Evolutionary conservation across 1,140 invertebrate species (phyloP), one percentile per base, ranked within the genome.

Genomic region (Drosophila ercepeae): DNA sequence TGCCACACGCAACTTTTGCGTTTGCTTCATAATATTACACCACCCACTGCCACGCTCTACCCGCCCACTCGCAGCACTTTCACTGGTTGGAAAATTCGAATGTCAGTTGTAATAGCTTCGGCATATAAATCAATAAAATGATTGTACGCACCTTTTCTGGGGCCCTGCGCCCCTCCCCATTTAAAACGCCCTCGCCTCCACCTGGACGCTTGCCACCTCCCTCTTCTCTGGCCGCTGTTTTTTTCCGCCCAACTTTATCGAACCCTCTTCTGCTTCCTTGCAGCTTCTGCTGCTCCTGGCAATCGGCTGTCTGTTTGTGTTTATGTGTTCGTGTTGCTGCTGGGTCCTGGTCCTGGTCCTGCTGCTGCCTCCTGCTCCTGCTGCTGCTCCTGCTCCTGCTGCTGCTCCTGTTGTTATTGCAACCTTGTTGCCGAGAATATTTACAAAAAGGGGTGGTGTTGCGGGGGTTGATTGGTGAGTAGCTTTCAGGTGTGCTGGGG

Each of bases 81-180:
- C 27, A 34, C 57, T 78, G 59, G 75, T 75, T 86, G 76, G 79
- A 84, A 84, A 84, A 84, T 81, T 84, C 81, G 81, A 89, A 89
- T 84, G 86, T 89, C 86, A 89, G 86, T 89, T 88, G 86, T 89
- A 89, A 89, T 89, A 89, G 86, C 86, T 89, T 89, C 77, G 86
- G 86, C 84, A 89, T 89, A 89, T 89, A 89, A 89, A 89, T 89
- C 86, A 89, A 89, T 89, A 89, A 89, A 89, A 89, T 89, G 84
- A 89, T 89, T 89, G 86, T 89, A 89, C 84, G 86, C 84, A 89
- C 86, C 86, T 89, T 89, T 84, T 89, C 89, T 77, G 65, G 55
- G 74, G 61, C 36, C 19, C 19, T 6, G 9, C 29, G 18, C 32
- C 51, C 45, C 13, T 52, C 53, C 21, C 52, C 36, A 39, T 45